A percentile compares a stretch with the other conserved stretches of the same genome.
Evolutionary conservation across 2,888 invertebrate species (phyloP).

Genomic region (Bellardia bayeri): DNA sequence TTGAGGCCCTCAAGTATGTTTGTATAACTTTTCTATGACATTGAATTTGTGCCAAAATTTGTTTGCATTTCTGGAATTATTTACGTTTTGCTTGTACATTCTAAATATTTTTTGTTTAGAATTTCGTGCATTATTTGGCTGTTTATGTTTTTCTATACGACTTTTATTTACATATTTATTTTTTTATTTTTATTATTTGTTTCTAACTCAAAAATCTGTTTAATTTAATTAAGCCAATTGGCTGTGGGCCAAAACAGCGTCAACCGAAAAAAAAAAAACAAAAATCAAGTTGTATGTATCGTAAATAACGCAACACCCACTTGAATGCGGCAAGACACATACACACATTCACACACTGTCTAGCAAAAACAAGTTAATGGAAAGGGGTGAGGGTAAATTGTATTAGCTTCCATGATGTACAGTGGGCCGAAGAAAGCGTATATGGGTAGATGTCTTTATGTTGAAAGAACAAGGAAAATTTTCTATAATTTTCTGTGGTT

Average conservation of each 20-base stretch:
- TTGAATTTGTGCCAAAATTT: slow-evolving; percentile 65
- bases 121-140: slow-evolving; percentile 25
- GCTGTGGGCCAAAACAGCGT: slow-evolving; percentile 54
- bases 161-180: slow-evolving; percentile 21
- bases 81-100: slow-evolving; percentile 36
- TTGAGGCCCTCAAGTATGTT: slow-evolving; percentile 10
- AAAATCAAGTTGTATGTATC: slow-evolving; percentile 7
- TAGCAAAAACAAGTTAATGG: not conserved
- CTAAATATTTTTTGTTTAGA: slow-evolving; percentile 25
- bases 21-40: slow-evolving; percentile 57
- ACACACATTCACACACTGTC: slow-evolving; percentile 6
- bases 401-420: not conserved
- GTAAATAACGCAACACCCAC: slow-evolving; percentile 48
- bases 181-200: slow-evolving; percentile 38
- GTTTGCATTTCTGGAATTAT: slow-evolving; percentile 67
- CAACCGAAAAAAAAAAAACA: slow-evolving; percentile 25
- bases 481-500: no score
- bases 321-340: slow-evolving; percentile 23
- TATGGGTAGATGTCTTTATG: no score
- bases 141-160: slow-evolving; percentile 16
- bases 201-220: slow-evolving; percentile 58
- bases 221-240: slow-evolving; percentile 73
- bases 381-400: not conserved
- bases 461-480: no score
- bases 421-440: not conserved